A percentile compares a stretch with the other conserved stretches of the same genome.
These are phyloP conservation scores for Macrotus californicus DNA, from an alignment of 2,113 vertebrate species.

Conservation along the genomic window DNA sequence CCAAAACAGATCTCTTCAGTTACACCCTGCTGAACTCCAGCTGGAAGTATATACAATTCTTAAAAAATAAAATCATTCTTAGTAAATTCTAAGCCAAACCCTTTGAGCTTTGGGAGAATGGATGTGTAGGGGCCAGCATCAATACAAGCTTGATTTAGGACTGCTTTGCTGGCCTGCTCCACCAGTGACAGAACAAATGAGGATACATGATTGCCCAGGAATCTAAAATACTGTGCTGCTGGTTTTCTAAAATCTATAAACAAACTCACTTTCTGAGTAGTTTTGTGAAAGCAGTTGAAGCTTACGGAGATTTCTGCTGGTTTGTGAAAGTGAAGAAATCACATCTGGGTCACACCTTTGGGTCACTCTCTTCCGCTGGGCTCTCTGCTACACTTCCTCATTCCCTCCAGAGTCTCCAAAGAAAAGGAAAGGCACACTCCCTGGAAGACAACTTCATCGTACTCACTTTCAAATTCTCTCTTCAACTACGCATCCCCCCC, in stretches of 20 bases:
- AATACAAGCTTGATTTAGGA: neutral
- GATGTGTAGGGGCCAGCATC: neutral
- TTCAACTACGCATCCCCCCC: neutral
- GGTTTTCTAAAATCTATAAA: slow-evolving; percentile 29
- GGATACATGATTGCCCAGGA: neutral
- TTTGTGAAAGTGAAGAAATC: slow-evolving; percentile 37
- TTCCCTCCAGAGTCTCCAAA: slow-evolving; percentile 44
- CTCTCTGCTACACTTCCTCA: slow-evolving; percentile 29
- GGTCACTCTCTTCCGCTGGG: neutral
- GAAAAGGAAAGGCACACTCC: slow-evolving; percentile 26
- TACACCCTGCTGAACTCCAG: slow-evolving; percentile 28
- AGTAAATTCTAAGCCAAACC: slow-evolving; percentile 28
- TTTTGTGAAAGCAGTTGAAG: slow-evolving; percentile 14
- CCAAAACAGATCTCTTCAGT: slow-evolving; percentile 14
- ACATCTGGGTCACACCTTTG: neutral
- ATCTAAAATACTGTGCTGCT: neutral
- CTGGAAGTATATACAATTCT: neutral
- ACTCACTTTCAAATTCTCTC: slow-evolving; percentile 57
- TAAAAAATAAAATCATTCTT: slow-evolving; percentile 42
- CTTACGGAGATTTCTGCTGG: slow-evolving; percentile 19
- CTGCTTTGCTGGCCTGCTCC: neutral
- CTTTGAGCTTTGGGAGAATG: slow-evolving; percentile 29
- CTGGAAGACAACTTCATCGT: slow-evolving; percentile 19
- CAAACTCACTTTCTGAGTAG: slow-evolving; percentile 40
- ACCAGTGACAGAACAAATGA: neutral